Base-by-base conservation (phyloP, 64 coral and sea anemone genomes). In the Montipora efflorescens region DNA sequence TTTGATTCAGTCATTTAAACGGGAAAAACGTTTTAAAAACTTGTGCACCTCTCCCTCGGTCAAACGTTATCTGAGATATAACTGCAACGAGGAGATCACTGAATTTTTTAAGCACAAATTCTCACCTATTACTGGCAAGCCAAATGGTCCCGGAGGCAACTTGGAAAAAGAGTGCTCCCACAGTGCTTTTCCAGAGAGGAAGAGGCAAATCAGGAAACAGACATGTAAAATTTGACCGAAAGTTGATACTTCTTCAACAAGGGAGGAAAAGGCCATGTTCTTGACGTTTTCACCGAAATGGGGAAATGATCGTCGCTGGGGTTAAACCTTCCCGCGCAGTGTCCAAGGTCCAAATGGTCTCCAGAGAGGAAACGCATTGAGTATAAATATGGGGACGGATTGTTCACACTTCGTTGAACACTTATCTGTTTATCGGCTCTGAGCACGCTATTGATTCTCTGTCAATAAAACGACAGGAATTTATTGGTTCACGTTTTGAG, bases 101-200 rank as follows among this genome's bases (percentile, higher is more conserved):
- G 28, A 28, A 28, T 28, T 14, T 21, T 71, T 71, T 71, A 8
- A 57, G 19, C 18, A 21, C 23, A 10, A 70, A 21, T 86, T 50
- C 90, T 83, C 36, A 91, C 90, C 90, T 44, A 91, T 91, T 0
- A 91, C 4, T n/a, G 90, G 90, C 47, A 91, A 9, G 22, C 90
- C 90, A 78, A 78, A 91, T 7, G 90, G 90, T 18, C 90, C 90
- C 20, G 90, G 90, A 59, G 90, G 90, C 10, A 91, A 62, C n/a
- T 80, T 91, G 21, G 51, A 91, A 86, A 86, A 86, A 50, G 82
- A 71, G 45, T 86, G 43, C 16, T 86, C 36, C 82, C 82, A 86
- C 5, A 86, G 48, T 5, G 82, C 82, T 86, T 86, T 86, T 86
- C 82, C 82, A 71, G 82, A 71, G 2, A 86, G 82, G 46, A 86